These are phyloP conservation scores for Poeciliopsis infans DNA, from an alignment of 2,797 vertebrate genomes.

Conservation along the genomic window DNA sequence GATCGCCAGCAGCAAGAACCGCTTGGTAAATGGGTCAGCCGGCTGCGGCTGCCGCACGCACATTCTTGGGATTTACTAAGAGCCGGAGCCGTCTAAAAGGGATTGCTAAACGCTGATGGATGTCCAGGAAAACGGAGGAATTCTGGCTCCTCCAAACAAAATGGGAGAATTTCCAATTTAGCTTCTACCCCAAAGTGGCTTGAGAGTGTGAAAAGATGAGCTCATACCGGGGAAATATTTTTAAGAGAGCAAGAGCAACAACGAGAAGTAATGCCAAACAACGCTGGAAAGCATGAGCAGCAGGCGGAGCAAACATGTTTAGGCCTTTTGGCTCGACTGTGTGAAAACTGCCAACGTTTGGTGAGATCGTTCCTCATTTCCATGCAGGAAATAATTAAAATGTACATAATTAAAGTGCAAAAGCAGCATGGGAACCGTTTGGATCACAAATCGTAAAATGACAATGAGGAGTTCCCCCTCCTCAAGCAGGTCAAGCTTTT, in stretches of 20 bases:
- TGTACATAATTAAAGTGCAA: no score
- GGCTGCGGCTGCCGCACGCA: slow-evolving; percentile 46
- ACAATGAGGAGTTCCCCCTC: neutral
- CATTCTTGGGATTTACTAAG: slow-evolving; percentile 11
- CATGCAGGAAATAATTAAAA: no score
- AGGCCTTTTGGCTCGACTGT: neutral
- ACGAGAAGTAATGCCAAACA: neutral
- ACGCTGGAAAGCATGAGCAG: neutral
- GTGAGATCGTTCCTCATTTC: no score
- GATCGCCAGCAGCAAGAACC: slow-evolving; percentile 52
- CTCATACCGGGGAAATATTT: slow-evolving; percentile 8
- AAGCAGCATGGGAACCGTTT: neutral
- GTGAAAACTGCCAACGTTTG: neutral
- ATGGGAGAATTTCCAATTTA: slow-evolving; percentile 23
- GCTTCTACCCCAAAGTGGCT: slow-evolving; percentile 13
- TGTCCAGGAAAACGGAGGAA: slow-evolving; percentile 10
- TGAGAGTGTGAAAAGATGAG: neutral
- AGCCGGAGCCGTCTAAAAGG: neutral
- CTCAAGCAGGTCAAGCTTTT: neutral
- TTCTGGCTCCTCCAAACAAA: slow-evolving; percentile 3
- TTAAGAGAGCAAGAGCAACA: neutral
- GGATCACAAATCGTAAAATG: neutral
- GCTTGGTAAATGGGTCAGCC: slow-evolving; percentile 52
- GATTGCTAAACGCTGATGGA: slow-evolving; percentile 14
- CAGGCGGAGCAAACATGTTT: neutral